These are phyloP conservation scores for Penaeus monodon DNA, from an alignment of 2,888 invertebrate genomes.

Conservation along the genomic window DNA sequence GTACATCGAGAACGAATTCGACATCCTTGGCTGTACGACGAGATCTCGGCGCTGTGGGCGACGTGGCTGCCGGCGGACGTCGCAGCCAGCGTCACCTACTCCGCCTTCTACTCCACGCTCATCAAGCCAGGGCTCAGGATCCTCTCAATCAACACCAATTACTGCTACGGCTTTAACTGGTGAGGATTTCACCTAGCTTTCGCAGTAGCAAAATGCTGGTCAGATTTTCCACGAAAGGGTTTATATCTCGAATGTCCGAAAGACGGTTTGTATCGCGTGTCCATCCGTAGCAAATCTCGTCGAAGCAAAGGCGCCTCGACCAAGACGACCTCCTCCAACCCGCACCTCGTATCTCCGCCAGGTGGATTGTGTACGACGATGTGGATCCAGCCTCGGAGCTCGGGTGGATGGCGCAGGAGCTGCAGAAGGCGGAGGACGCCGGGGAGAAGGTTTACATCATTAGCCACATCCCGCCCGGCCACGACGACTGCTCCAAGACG, in stretches of 20 bases:
- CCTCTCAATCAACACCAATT: constrained; percentile 73
- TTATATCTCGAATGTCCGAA: too few species aligned
- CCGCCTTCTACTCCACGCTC: constrained; percentile 68
- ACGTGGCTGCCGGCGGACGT: constrained; percentile 63
- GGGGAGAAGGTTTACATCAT: constrained; percentile 73
- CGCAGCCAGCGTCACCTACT: constrained; percentile 52
- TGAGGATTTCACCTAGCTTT: constrained; percentile 12
- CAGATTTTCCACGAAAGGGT: too few species aligned
- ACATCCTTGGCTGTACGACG: constrained; percentile 64
- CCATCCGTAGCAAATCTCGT: too few species aligned
- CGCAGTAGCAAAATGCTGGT: too few species aligned
- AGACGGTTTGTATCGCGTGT: too few species aligned
- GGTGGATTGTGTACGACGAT: constrained; percentile 67
- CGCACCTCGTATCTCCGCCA: constrained; percentile 24
- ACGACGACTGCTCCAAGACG: constrained; percentile 70
- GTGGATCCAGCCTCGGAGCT: constrained; percentile 72
- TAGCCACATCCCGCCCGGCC: constrained; percentile 73
- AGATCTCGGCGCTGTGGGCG: constrained; percentile 52
- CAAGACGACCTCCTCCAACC: too few species aligned
- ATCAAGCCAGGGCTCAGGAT: constrained; percentile 71
- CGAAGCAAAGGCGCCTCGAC: too few species aligned
- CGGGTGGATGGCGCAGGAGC: constrained; percentile 71
- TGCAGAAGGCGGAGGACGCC: constrained; percentile 71
- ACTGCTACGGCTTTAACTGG: constrained; percentile 72
- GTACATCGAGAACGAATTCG: constrained; percentile 62